phyloP scores from a whole-genome alignment of 1,140 invertebrate species.

The Lepidurus couesii region DNA sequence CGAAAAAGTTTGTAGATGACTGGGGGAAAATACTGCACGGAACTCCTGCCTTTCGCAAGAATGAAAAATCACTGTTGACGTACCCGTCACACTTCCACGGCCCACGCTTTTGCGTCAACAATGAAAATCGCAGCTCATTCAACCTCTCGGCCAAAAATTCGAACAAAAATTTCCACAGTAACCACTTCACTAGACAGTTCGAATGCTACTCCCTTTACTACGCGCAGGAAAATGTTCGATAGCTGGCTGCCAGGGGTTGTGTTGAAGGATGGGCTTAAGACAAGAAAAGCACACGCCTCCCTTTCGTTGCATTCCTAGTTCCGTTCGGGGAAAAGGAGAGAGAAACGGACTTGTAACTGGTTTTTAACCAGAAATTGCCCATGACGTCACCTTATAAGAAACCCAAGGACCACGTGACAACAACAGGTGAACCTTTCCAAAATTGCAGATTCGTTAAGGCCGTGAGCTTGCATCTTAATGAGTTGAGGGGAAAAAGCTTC shows the following conservation, averaged over 20 bases:
- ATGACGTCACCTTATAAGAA: background rate
- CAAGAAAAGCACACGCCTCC: background rate
- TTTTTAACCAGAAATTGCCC: background rate
- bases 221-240: conserved; percentile 1
- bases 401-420: background rate
- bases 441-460: conserved; percentile 11
- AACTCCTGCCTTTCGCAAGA: background rate
- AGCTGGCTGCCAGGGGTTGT: background rate
- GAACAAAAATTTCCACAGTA: background rate
- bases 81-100: background rate
- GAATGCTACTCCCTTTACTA: background rate
- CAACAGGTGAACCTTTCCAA: background rate
- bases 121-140: background rate
- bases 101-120: background rate
- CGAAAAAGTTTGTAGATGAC: too few species aligned
- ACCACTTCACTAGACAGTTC: background rate
- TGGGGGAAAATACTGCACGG: too few species aligned
- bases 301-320: background rate
- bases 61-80: background rate
- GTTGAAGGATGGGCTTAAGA: conserved; percentile 14
- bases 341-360: background rate
- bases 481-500: background rate
- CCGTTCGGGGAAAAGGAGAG: background rate
- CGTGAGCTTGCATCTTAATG: conserved; percentile 8
- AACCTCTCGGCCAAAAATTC: background rate